Evolutionary conservation across 2,797 vertebrate species (phyloP).

Genomic region (Amphiprion clarkii): DNA sequence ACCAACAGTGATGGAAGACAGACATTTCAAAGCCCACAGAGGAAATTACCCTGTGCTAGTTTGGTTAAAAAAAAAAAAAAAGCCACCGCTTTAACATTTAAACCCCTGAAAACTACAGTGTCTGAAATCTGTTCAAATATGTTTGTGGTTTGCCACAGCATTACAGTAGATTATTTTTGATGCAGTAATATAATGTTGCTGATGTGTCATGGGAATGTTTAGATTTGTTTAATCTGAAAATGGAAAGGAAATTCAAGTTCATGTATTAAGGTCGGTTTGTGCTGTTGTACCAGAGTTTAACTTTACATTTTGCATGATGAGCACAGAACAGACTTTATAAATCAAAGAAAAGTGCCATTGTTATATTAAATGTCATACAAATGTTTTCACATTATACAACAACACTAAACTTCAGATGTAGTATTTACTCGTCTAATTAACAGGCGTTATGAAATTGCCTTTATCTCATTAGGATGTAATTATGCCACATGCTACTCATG

Average conservation of each 20-base stretch:
- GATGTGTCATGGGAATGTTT: neutral
- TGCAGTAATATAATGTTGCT: neutral
- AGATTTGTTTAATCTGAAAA: no score
- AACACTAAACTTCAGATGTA: neutral
- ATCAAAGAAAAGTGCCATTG: neutral
- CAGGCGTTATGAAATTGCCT: neutral
- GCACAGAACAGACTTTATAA: neutral
- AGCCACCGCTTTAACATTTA: neutral
- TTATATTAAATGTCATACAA: neutral
- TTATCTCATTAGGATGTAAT: slow-evolving; percentile 7
- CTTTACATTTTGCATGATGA: no score
- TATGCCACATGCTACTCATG: neutral
- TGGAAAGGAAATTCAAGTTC: no score
- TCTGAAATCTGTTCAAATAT: neutral
- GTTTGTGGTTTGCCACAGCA: neutral
- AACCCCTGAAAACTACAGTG: slow-evolving; percentile 6
- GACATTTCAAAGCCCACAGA: slow-evolving; percentile 1
- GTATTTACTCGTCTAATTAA: neutral
- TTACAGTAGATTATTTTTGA: neutral
- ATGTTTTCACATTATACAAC: neutral
- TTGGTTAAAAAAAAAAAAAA: neutral
- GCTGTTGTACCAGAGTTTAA: no score
- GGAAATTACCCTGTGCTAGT: neutral
- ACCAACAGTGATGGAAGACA: neutral
- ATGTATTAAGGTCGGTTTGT: no score